phyloP scores from a whole-genome alignment of 2,888 invertebrate species.

The Pristionchus arcanus region DNA sequence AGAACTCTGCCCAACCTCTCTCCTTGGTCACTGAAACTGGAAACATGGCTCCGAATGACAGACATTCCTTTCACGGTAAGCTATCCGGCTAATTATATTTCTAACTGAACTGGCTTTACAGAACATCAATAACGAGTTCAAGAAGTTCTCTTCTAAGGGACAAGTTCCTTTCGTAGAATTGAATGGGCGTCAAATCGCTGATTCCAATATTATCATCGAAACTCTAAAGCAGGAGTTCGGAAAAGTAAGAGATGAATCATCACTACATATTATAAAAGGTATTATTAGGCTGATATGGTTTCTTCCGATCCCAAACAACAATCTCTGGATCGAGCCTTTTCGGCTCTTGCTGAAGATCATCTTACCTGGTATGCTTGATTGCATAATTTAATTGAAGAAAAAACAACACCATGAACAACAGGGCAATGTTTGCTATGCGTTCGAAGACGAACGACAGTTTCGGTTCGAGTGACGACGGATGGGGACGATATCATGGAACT shows the following conservation, averaged over 20 bases:
- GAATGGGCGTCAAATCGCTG: conserved; percentile 94
- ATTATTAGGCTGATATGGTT: neutral
- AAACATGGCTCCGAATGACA: conserved; percentile 41
- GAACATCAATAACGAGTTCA: conserved; percentile 76
- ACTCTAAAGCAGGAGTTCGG: conserved; percentile 58
- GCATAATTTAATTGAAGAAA: neutral
- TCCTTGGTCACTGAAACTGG: conserved; percentile 49
- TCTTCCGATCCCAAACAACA: conserved; percentile 22
- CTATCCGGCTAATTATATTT: neutral
- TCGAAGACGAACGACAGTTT: conserved; percentile 2
- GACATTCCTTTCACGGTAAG: conserved; percentile 29
- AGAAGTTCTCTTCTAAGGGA: conserved; percentile 69
- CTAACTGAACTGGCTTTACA: conserved; percentile 57
- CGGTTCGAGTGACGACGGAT: conserved; percentile 4
- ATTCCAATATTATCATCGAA: conserved; percentile 90
- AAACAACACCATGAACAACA: neutral
- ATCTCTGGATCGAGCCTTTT: neutral
- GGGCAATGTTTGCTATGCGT: conserved; percentile 43
- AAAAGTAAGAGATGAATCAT: conserved; percentile 12
- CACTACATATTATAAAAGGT: neutral
- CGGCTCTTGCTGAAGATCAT: conserved; percentile 28
- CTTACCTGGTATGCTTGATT: neutral
- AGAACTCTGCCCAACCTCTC: conserved; percentile 41
- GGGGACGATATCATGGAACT: conserved; percentile 35
- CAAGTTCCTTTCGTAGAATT: conserved; percentile 83